phyloP scores from a whole-genome alignment of 2,888 invertebrate genomes.

The Drosophila mimica region DNA sequence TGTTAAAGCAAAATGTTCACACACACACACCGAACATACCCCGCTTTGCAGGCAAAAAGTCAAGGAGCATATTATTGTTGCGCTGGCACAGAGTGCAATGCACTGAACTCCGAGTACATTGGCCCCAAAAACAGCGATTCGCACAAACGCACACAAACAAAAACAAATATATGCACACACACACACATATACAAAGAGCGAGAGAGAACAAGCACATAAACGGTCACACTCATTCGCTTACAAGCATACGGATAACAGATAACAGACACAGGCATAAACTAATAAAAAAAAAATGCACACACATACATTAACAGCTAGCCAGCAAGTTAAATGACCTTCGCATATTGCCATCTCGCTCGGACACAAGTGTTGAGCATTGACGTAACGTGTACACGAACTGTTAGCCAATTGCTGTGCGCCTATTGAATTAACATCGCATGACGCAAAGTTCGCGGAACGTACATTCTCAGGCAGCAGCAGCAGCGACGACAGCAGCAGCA shows the following conservation, averaged over 20 bases:
- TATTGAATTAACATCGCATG: slow-evolving; percentile 84
- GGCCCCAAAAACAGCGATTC: slow-evolving; percentile 56
- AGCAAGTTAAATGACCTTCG: slow-evolving; percentile 53
- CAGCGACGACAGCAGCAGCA: slow-evolving; percentile 14
- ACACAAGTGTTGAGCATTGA: slow-evolving; percentile 46
- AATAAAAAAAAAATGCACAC: slow-evolving; percentile 9
- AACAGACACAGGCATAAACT: slow-evolving; percentile 44
- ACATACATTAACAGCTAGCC: slow-evolving; percentile 19
- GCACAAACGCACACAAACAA: neutral
- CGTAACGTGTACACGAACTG: slow-evolving; percentile 66
- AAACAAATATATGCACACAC: slow-evolving; percentile 7
- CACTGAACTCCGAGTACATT: slow-evolving; percentile 69
- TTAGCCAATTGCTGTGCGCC: slow-evolving; percentile 66
- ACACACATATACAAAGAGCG: neutral
- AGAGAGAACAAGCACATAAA: slow-evolving; percentile 8
- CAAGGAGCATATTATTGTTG: slow-evolving; percentile 10
- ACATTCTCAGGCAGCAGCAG: slow-evolving; percentile 59
- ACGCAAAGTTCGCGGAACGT: slow-evolving; percentile 85
- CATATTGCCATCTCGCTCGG: slow-evolving; percentile 52
- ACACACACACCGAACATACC: neutral
- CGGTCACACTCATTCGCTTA: slow-evolving; percentile 48
- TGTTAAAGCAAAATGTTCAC: neutral
- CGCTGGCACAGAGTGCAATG: slow-evolving; percentile 65
- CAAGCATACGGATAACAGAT: slow-evolving; percentile 61
- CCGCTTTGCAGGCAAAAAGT: neutral